Conservation (phyloP, 2,888 invertebrate species). For the Scaptomyza polygonia region DNA sequence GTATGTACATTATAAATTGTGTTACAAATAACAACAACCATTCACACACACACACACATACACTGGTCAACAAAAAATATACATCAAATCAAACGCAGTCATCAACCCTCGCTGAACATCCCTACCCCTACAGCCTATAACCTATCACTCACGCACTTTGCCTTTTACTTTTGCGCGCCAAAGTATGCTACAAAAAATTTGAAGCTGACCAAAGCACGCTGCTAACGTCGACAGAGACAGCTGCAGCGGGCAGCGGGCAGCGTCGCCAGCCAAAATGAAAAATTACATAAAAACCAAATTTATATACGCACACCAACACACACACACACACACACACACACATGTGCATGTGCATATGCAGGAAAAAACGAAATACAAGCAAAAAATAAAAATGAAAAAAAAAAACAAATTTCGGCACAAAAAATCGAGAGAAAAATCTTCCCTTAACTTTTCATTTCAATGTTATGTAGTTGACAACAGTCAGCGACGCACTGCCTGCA, state of each 20-base stretch:
- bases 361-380: constrained; percentile 24
- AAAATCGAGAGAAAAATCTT: constrained; percentile 64
- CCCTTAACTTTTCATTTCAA: constrained; percentile 71
- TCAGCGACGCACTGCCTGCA: constrained; percentile 47
- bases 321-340: constrained; percentile 27
- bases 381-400: constrained; percentile 15
- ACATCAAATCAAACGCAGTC: constrained; percentile 65
- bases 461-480: constrained; percentile 79
- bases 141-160: constrained; percentile 22
- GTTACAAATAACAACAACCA: constrained; percentile 38
- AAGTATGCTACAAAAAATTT: constrained; percentile 61
- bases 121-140: not conserved
- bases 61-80: constrained; percentile 64
- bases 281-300: constrained; percentile 79
- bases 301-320: constrained; percentile 55
- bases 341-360: constrained; percentile 52
- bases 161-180: constrained; percentile 58
- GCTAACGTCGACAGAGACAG: constrained; percentile 16
- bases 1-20: constrained; percentile 60
- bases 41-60: constrained; percentile 12
- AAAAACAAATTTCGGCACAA: no score
- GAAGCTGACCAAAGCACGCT: constrained; percentile 49
- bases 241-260: constrained; percentile 22
- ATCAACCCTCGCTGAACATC: constrained; percentile 21
- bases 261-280: constrained; percentile 66